Evolutionary conservation across 2,797 vertebrate genomes (phyloP), one percentile per base, ranked within the genome.

Genomic region (Silurus aristotelis): DNA sequence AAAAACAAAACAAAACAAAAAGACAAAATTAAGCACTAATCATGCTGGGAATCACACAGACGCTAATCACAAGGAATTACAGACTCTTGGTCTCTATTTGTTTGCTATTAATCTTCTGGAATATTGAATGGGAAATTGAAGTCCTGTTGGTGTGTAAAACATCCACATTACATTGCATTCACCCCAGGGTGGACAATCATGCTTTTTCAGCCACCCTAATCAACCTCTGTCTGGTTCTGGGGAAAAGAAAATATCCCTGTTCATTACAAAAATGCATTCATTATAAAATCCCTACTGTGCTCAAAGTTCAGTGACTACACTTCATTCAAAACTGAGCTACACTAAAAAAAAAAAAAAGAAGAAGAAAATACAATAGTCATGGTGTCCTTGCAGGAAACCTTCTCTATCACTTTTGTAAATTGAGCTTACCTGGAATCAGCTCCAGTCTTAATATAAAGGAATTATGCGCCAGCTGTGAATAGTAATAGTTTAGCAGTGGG

Each of bases 371-470:
- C 86, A 89, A 89, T 88, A 89, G 86, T 89, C 13, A 64, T 85
- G 80, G 83, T 72, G 17, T 84, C 90, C 89, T 80, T 70, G 43
- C 88, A 91, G 91, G 89, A 88, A 89, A 92, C 90, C 93, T 93
- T 94, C 92, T 93, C 88, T 89, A 91, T 90, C 91, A 90, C 90
- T 88, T 87, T 92, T 93, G 91, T 93, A 92, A 94, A 93, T 90
- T 92, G 91, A 93, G 89, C 91, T 92, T 77, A 95, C 92, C 93
- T 94, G 93, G 89, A 89, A 91, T 78, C 38, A 38, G 91, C 92
- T 94, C 90, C 89, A 91, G 90, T 92, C 91, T 80, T 90, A 92
- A 94, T 94, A 93, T 93, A 94, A 92, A 91, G 90, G 92, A 94
- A 94, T 94, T 94, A 94, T 92, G 91, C 91, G 92, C 89, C 77